Conservation (phyloP, 2,113 vertebrate species). For the Ptychochromis oligacanthus region DNA sequence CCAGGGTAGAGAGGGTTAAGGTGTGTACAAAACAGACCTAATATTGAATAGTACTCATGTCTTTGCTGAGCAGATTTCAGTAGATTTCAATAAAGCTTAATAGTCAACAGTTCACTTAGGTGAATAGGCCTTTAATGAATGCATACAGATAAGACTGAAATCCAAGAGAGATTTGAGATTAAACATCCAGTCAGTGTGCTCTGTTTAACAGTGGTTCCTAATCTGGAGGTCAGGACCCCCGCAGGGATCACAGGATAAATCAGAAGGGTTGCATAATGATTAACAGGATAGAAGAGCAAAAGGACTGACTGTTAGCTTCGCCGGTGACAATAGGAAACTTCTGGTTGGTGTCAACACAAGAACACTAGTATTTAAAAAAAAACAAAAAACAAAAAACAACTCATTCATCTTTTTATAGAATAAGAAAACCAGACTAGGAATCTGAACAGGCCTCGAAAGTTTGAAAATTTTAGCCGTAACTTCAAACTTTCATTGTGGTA, state of each 20-base stretch:
- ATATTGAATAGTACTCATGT: not conserved
- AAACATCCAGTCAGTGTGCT: not conserved
- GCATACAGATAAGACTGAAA: not conserved
- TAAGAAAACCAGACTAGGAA: not conserved
- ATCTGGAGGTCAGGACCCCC: not conserved
- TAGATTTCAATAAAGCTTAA: not conserved
- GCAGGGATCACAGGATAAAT: not conserved
- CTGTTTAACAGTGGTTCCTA: not conserved
- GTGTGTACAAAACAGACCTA: not conserved
- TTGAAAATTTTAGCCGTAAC: not conserved
- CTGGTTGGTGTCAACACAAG: not conserved
- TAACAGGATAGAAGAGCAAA: not conserved
- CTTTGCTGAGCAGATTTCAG: not conserved
- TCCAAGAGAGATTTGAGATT: constrained; percentile 12
- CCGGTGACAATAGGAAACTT: not conserved
- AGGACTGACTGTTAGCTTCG: not conserved
- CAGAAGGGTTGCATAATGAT: not conserved
- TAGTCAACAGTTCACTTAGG: not conserved
- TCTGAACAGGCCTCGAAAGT: not conserved
- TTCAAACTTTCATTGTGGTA: not conserved
- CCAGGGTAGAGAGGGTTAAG: not conserved
- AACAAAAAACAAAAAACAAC: too few relatives aligned
- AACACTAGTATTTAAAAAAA: not conserved
- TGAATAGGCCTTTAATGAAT: not conserved
- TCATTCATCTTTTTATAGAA: too few relatives aligned